phyloP scores from a whole-genome alignment of 2,113 vertebrate species.

The Tachysurus fulvidraco region DNA sequence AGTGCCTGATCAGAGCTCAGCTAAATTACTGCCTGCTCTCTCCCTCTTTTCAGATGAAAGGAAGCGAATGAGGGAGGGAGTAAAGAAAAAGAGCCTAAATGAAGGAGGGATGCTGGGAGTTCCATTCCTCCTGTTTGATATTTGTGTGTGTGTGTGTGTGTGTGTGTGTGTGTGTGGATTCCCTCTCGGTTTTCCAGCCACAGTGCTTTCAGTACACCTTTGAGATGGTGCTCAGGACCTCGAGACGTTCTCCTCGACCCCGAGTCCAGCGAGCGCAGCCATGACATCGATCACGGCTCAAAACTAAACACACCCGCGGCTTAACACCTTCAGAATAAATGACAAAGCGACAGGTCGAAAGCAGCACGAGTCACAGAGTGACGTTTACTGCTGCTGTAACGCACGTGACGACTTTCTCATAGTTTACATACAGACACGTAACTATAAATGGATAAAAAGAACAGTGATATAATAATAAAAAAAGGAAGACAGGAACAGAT shows the following conservation, averaged over 20 bases:
- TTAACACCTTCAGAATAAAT: no score
- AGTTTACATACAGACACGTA: not conserved
- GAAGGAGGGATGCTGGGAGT: slow-evolving; percentile 49
- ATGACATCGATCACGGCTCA: not conserved
- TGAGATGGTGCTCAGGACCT: not conserved
- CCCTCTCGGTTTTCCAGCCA: not conserved
- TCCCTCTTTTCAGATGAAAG: slow-evolving; percentile 75
- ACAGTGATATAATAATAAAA: not conserved
- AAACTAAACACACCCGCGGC: not conserved
- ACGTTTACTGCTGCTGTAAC: not conserved
- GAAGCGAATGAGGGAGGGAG: slow-evolving; percentile 52
- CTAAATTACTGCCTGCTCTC: slow-evolving; percentile 81
- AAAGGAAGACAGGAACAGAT: slow-evolving; percentile 2
- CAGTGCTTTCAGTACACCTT: not conserved
- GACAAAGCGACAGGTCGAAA: no score
- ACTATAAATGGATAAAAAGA: not conserved
- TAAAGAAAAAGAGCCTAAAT: slow-evolving; percentile 50
- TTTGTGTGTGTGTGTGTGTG: not conserved
- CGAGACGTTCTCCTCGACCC: no score
- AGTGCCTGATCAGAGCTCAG: slow-evolving; percentile 61
- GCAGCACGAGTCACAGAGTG: not conserved
- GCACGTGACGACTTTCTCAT: not conserved
- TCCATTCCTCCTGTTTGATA: not conserved
- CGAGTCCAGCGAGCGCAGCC: not conserved
- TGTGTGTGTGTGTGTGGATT: not conserved